These are phyloP conservation scores for Cacatua alba DNA, from an alignment of 2,113 vertebrate species.

Conservation along the genomic window DNA sequence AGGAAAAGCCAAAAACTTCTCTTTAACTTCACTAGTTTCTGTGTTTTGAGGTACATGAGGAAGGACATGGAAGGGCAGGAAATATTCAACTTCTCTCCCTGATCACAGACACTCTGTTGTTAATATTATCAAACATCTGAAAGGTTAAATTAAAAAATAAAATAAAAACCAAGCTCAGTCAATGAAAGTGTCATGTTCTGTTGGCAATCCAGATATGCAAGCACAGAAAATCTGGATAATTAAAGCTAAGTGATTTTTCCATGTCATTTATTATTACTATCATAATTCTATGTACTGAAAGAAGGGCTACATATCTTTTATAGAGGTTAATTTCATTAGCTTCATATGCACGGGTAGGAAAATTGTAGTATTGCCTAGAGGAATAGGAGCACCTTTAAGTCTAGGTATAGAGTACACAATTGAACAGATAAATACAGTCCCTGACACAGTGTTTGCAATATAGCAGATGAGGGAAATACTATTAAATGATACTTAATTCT, in stretches of 20 bases:
- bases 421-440: neutral
- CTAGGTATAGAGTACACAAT: neutral
- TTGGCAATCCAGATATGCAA: neutral
- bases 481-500: neutral
- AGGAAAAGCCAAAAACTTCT: neutral
- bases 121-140: neutral
- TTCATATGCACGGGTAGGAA: neutral
- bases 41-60: neutral
- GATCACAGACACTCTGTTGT: neutral
- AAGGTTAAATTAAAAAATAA: neutral
- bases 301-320: neutral
- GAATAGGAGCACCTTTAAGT: neutral
- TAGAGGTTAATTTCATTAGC: neutral
- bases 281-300: neutral
- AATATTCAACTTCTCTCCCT: neutral
- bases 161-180: neutral
- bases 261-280: neutral
- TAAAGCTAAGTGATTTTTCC: neutral
- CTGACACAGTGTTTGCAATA: neutral
- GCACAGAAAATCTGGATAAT: neutral
- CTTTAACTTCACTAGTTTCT: neutral
- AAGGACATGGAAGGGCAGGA: neutral
- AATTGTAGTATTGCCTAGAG: neutral
- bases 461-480: neutral
- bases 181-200: neutral